Conservation (phyloP, 1,140 invertebrate genomes). For the Vollenhovia emeryi region DNA sequence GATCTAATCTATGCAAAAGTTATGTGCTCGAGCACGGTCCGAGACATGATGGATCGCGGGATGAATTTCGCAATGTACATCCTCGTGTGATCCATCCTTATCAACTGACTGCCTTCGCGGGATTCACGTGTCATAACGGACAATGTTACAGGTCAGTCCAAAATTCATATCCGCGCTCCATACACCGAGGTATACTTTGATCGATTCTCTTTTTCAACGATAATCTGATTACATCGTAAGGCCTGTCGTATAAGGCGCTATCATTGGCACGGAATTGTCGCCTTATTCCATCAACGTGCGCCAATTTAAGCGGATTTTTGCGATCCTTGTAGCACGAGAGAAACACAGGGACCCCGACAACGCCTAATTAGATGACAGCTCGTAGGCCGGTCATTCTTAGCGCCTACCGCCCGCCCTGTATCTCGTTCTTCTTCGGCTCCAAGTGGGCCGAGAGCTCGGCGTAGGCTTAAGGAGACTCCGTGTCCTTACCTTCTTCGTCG, state of each 20-base stretch:
- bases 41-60: slow-evolving; percentile 56
- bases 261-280: background rate
- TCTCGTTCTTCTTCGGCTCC: slow-evolving; percentile 49
- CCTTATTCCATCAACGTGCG: background rate
- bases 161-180: background rate
- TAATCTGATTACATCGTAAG: background rate
- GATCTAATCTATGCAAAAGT: slow-evolving; percentile 60
- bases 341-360: slow-evolving; percentile 56
- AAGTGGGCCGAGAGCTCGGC: slow-evolving; percentile 66
- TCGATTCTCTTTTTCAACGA: background rate
- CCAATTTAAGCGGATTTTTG: slow-evolving; percentile 12
- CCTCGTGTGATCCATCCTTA: slow-evolving; percentile 56
- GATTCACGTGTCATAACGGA: slow-evolving; percentile 19
- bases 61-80: slow-evolving; percentile 29
- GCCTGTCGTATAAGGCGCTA: background rate
- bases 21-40: slow-evolving; percentile 22
- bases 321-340: slow-evolving; percentile 28
- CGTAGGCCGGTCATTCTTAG: slow-evolving; percentile 72
- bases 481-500: slow-evolving; percentile 72
- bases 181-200: background rate
- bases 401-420: slow-evolving; percentile 63
- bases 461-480: slow-evolving; percentile 70
- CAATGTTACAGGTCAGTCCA: background rate
- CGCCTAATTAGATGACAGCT: slow-evolving; percentile 76
- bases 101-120: background rate